These are phyloP conservation scores for Orestias chungarensis DNA, from an alignment of 2,797 vertebrate species.

Conservation along the genomic window DNA sequence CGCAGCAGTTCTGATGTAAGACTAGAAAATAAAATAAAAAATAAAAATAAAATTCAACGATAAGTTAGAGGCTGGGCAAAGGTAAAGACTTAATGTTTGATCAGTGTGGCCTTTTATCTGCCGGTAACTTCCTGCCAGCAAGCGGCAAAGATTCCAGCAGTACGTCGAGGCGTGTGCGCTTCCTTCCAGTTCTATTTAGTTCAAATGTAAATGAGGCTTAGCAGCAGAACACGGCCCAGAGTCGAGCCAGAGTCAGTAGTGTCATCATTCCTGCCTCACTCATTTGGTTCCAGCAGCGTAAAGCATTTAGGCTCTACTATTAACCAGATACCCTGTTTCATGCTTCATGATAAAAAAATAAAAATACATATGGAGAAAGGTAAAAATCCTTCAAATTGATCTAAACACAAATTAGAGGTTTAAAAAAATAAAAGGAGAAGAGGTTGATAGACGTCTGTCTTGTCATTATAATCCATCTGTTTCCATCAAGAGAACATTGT, in stretches of 20 bases:
- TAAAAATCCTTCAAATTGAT: background rate
- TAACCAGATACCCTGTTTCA: constrained; percentile 32
- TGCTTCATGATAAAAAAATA: constrained; percentile 21
- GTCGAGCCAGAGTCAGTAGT: constrained; percentile 6
- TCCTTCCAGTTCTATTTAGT: constrained; percentile 33
- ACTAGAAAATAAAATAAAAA: background rate
- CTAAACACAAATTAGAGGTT: too few relatives aligned
- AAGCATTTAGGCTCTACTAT: constrained; percentile 46
- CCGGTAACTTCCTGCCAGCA: constrained; percentile 22
- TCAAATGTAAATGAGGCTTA: constrained; percentile 15
- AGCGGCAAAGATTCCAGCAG: constrained; percentile 32
- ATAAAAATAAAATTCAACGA: background rate
- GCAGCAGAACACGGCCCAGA: constrained; percentile 29
- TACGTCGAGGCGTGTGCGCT: constrained; percentile 3
- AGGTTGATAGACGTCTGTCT: background rate
- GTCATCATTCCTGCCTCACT: constrained; percentile 1
- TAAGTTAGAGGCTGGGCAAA: constrained; percentile 5
- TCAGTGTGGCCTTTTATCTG: constrained; percentile 1
- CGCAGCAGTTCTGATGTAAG: constrained; percentile 34
- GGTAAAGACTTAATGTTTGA: constrained; percentile 25
- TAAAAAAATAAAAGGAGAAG: background rate
- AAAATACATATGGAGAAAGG: background rate
- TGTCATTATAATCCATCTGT: constrained; percentile 3
- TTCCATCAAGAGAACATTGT: background rate
- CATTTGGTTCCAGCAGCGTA: constrained; percentile 27